Conservation (phyloP, 1,140 invertebrate species). For the Teleopsis dalmanni region DNA sequence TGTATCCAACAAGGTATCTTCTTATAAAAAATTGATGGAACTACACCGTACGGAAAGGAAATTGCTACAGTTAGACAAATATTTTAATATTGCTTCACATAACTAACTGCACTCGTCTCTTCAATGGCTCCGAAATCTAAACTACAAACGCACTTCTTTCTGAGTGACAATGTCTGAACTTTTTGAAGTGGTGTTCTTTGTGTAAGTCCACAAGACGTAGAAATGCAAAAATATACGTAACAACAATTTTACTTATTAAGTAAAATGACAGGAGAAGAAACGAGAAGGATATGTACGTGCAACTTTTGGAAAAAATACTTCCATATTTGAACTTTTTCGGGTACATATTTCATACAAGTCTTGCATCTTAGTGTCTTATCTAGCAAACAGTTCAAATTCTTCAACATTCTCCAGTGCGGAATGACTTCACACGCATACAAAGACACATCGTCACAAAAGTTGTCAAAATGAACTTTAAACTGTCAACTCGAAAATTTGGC, state of each 20-base stretch:
- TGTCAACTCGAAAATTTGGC: conserved; percentile 4
- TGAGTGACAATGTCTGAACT: conserved; percentile 9
- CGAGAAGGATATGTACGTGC: not conserved
- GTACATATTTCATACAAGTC: conserved; percentile 3
- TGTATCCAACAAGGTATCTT: too few species aligned
- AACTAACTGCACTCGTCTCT: too few species aligned
- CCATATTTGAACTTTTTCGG: not conserved
- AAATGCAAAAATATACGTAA: not conserved
- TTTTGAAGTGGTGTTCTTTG: not conserved
- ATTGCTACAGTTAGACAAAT: too few species aligned
- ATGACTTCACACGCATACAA: conserved; percentile 3
- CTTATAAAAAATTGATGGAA: too few species aligned
- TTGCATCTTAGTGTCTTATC: conserved; percentile 1
- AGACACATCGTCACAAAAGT: conserved; percentile 6
- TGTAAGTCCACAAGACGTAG: not conserved
- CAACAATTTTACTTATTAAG: not conserved
- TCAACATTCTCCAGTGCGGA: not conserved
- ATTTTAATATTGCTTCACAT: too few species aligned
- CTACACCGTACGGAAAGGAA: too few species aligned
- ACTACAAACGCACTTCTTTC: too few species aligned
- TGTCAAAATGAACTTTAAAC: conserved; percentile 8
- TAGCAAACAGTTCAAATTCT: not conserved
- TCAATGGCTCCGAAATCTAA: too few species aligned
- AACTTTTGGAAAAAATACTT: not conserved
- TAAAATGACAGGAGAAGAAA: not conserved